Conservation (phyloP, 37 sponge, comb jelly and placozoan genomes). For the Sycon ciliatum region DNA sequence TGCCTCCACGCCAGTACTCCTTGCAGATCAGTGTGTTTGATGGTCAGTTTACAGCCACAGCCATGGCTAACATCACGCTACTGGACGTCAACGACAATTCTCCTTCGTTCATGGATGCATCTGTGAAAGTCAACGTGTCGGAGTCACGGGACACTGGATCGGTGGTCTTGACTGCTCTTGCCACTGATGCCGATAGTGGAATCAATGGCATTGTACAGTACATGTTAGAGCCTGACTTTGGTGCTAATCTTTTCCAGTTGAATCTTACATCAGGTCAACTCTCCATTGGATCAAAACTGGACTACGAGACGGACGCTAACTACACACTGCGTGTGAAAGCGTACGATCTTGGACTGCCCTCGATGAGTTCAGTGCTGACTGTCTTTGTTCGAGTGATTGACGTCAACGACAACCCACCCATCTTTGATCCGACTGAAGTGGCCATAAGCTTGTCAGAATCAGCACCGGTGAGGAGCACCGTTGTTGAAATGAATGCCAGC, state of each 20-base stretch:
- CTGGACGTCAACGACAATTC: slow-evolving; percentile 46
- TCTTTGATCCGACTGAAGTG: slow-evolving; percentile 15
- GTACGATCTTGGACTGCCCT: slow-evolving; percentile 35
- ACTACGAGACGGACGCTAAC: slow-evolving; percentile 21
- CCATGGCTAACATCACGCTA: slow-evolving; percentile 27
- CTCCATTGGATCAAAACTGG: not conserved
- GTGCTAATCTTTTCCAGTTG: slow-evolving; percentile 28
- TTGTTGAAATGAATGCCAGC: slow-evolving; percentile 21
- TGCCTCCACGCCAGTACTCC: too few species aligned
- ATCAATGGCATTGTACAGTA: slow-evolving; percentile 33
- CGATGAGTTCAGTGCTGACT: slow-evolving; percentile 3
- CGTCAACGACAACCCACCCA: slow-evolving; percentile 52
- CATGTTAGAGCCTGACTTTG: slow-evolving; percentile 11
- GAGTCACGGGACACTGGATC: slow-evolving; percentile 28
- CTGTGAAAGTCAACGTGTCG: slow-evolving; percentile 10
- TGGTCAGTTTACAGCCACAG: too few species aligned
- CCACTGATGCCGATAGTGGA: slow-evolving; percentile 50
- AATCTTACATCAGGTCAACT: slow-evolving; percentile 40
- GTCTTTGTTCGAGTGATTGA: slow-evolving; percentile 34
- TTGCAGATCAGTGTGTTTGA: too few species aligned
- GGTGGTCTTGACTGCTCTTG: slow-evolving; percentile 33
- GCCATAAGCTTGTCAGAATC: too few species aligned
- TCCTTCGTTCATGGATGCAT: slow-evolving; percentile 19
- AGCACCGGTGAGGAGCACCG: too few species aligned
- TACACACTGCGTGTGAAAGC: slow-evolving; percentile 30